Base-by-base conservation (phyloP, 2,113 vertebrate species). In the Chaenogobius annularis region DNA sequence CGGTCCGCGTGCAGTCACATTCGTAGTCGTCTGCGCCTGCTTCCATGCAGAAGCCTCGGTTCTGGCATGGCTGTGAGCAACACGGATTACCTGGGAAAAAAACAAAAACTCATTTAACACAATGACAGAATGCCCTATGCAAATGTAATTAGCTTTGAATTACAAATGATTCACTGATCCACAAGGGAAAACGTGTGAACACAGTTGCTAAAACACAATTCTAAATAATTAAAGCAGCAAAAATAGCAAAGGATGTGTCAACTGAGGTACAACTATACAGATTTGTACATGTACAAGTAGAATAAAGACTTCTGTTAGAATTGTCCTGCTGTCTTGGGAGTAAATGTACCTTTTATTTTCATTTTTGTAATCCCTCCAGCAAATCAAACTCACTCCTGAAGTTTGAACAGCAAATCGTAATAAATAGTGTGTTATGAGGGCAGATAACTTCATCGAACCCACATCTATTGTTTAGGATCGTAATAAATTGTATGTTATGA, bases 1-100 rank as follows among this genome's bases (percentile, higher is more conserved):
- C 98, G 0, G 98, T 99, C 3, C 96, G 86, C 0, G 96, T 98
- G 66, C 98, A 99, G 70, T 99, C 98, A 22, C 98, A 99, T 68
- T 95, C 94, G 12, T 98, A 99, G 0, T 3, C 74, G 15, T 95
- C 93, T 0, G 89, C 44, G 7, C 94, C 95, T 0, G 80, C 3
- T 0, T 92, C 92, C 81, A 94, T 92, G 75, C 98, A 99, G 0
- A 97, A 92, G 0, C 96, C 97, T 78, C 88, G 92, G 91, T 99
- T 98, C 90, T 98, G 93, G 66, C 98, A 99, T 1, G 98, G 98
- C 52, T 95, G 89, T 10, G 95, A 96, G 86, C 98, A 99, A 84
- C 97, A 99, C 12, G 94, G 96, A 73, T 95, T 96, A 72, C 87
- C 97, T 98, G 76, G 1, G 14, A 65, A 26, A 35, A n/a, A 19